phyloP scores from a whole-genome alignment of 2,888 invertebrate species.

The Mongoloraphidia duomilia region DNA sequence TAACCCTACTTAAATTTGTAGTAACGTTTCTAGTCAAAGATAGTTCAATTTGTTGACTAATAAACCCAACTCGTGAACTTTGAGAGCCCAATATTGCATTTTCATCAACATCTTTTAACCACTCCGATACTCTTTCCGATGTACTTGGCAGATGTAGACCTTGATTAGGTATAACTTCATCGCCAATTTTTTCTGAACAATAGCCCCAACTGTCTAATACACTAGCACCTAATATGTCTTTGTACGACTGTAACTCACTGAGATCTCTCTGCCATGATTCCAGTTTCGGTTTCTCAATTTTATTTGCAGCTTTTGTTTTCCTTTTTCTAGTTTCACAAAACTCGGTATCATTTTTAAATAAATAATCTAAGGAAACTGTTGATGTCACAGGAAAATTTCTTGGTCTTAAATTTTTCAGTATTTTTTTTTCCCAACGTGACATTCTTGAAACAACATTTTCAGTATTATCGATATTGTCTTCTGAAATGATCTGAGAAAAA shows the following conservation, averaged over 20 bases:
- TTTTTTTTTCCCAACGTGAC: too few species aligned
- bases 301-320: background rate
- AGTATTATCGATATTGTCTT: background rate
- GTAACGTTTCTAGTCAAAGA: too few species aligned
- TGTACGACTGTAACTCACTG: background rate
- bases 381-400: background rate
- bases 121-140: too few species aligned
- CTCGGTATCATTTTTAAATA: background rate
- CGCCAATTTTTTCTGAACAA: background rate
- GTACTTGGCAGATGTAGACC: too few species aligned
- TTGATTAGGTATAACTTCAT: too few species aligned
- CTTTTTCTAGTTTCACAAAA: background rate
- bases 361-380: background rate
- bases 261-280: background rate
- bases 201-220: background rate
- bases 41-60: too few species aligned
- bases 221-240: background rate
- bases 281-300: background rate
- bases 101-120: too few species aligned
- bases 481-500: background rate
- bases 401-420: too few species aligned
- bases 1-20: too few species aligned
- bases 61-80: too few species aligned
- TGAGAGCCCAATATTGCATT: too few species aligned
- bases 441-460: background rate